These are phyloP conservation scores for Gorsachius goisagi DNA, from an alignment of 2,113 vertebrate species.

Conservation along the genomic window DNA sequence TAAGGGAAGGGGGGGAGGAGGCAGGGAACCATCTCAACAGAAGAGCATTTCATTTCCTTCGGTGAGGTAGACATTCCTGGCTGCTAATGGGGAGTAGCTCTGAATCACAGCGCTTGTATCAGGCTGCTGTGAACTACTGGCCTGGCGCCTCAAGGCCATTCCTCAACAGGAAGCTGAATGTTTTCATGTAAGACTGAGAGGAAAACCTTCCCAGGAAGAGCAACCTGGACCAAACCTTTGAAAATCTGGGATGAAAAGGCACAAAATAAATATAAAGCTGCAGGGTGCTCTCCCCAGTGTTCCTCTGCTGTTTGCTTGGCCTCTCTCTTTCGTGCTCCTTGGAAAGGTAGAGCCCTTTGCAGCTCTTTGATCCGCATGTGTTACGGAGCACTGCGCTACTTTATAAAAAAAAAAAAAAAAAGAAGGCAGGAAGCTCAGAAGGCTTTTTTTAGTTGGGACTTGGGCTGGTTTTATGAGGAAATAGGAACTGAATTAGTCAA, in stretches of 20 bases:
- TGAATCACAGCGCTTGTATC: constrained; percentile 84
- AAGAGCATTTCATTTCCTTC: constrained; percentile 85
- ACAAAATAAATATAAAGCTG: constrained; percentile 81
- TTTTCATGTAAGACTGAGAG: constrained; percentile 85
- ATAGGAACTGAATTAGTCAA: constrained; percentile 15
- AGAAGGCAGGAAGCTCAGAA: constrained; percentile 32
- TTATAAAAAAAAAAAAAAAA: not conserved
- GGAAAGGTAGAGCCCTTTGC: constrained; percentile 67
- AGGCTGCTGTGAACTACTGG: constrained; percentile 76
- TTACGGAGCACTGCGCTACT: not conserved
- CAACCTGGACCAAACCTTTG: constrained; percentile 78
- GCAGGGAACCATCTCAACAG: constrained; percentile 75
- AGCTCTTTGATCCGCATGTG: constrained; percentile 76
- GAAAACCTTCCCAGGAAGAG: constrained; percentile 87
- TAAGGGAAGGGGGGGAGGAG: constrained; percentile 37
- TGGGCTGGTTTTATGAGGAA: constrained; percentile 36
- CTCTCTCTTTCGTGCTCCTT: constrained; percentile 70
- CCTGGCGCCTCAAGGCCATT: constrained; percentile 76
- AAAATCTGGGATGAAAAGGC: constrained; percentile 82
- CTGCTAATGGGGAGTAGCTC: constrained; percentile 77
- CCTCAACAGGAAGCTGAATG: constrained; percentile 83
- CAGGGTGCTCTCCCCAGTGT: constrained; percentile 68
- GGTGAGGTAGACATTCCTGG: constrained; percentile 77
- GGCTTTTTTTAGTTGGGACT: constrained; percentile 20
- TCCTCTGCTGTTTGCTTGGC: constrained; percentile 55